Conservation (phyloP, 2,113 vertebrate species). For the Cyanoramphus novaezelandiae region DNA sequence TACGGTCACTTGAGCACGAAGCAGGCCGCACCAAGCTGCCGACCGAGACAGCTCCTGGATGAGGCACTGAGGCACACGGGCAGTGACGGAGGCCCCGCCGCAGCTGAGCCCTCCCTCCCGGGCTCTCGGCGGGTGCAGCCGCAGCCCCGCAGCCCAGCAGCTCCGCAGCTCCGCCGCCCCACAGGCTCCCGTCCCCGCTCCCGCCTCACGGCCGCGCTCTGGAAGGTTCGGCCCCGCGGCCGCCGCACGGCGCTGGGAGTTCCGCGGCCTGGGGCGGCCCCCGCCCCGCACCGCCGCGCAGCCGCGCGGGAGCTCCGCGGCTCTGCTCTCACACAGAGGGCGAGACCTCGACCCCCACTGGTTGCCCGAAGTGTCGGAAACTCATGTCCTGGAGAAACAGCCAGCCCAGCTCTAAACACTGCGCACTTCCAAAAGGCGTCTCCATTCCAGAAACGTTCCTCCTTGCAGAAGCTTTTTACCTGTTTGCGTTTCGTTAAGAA, state of each 20-base stretch:
- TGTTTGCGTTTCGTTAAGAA: neutral
- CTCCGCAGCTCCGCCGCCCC: fast-evolving
- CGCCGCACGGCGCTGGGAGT: too few relatives aligned
- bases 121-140: fast-evolving
- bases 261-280: fast-evolving
- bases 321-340: too few relatives aligned
- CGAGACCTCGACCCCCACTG: too few relatives aligned
- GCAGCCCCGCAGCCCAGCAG: fast-evolving
- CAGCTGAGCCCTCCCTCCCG: fast-evolving
- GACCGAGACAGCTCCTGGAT: fast-evolving
- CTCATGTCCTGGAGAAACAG: neutral
- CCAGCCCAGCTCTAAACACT: neutral
- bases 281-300: too few relatives aligned
- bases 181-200: neutral
- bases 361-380: neutral
- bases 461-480: neutral
- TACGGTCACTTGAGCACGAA: fast-evolving
- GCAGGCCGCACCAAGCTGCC: fast-evolving
- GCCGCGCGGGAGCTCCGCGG: neutral
- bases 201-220: neutral
- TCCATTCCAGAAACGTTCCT: neutral
- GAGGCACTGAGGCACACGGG: fast-evolving
- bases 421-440: fast-evolving
- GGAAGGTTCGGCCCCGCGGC: too few relatives aligned
- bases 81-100: fast-evolving